A percentile compares a stretch with the other conserved stretches of the same genome.
Evolutionary conservation across 2,797 vertebrate species (phyloP).

Genomic region (Lepilemur septentrionalis): DNA sequence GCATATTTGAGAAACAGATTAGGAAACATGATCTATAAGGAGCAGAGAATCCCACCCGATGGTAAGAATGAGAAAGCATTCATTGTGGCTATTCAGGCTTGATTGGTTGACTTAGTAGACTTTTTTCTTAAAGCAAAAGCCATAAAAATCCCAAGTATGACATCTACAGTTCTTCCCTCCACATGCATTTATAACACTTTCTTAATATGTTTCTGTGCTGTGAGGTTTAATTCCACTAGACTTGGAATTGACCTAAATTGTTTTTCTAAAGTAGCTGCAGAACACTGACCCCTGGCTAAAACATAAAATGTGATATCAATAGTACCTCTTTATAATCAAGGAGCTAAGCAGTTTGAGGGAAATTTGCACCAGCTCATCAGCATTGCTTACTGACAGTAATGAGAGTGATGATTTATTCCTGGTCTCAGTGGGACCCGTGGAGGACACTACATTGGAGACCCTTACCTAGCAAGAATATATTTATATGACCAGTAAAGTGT

Average conservation of each 20-base stretch:
- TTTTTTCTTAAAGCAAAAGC: neutral
- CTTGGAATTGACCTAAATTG: neutral
- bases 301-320: neutral
- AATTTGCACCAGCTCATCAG: neutral
- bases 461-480: neutral
- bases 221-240: neutral
- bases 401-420: neutral
- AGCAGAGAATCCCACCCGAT: neutral
- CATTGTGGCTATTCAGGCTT: neutral
- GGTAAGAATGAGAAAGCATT: neutral
- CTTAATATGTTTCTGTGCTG: neutral
- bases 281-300: neutral
- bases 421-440: neutral
- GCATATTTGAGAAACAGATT: neutral
- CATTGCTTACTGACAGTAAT: neutral
- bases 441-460: neutral
- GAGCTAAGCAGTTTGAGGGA: neutral
- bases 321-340: neutral
- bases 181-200: neutral
- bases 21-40: neutral
- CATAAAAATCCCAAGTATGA: neutral
- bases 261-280: neutral
- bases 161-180: neutral
- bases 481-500: neutral
- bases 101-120: neutral